Percentiles rank a stretch among this genome's conserved stretches.
phyloP scores from a whole-genome alignment of 1,140 invertebrate genomes.

The Trinorchestia longiramus region DNA sequence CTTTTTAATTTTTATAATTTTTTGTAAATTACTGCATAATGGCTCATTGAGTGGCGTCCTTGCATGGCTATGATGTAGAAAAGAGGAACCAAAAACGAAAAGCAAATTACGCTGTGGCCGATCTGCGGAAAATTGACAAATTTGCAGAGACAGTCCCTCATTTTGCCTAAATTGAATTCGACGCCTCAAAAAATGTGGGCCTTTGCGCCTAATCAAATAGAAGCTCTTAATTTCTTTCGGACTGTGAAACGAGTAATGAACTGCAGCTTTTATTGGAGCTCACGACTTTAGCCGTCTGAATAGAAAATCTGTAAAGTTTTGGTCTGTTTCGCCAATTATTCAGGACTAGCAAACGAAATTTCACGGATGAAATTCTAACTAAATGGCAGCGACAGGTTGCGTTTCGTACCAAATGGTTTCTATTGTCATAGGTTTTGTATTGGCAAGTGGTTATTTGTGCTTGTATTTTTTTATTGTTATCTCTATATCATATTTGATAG shows the following conservation, averaged over 20 bases:
- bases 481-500: too few relatives aligned
- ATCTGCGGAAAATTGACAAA: constrained; percentile 34
- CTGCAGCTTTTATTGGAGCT: constrained; percentile 7
- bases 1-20: neutral
- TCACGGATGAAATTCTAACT: neutral
- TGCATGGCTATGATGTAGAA: neutral
- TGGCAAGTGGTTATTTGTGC: too few relatives aligned
- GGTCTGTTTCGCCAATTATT: neutral
- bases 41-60: neutral
- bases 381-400: too few relatives aligned
- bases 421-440: too few relatives aligned
- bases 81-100: neutral
- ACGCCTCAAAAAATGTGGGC: constrained; percentile 11
- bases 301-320: neutral
- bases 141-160: constrained; percentile 24
- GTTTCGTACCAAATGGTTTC: too few relatives aligned
- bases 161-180: constrained; percentile 29
- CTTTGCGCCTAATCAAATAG: constrained; percentile 39
- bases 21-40: neutral
- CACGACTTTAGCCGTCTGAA: neutral
- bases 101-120: neutral
- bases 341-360: neutral
- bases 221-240: constrained; percentile 21
- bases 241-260: constrained; percentile 21
- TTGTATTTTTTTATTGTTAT: too few relatives aligned